phyloP scores from a whole-genome alignment of 2,113 vertebrate species.

The Myxocyprinus asiaticus region DNA sequence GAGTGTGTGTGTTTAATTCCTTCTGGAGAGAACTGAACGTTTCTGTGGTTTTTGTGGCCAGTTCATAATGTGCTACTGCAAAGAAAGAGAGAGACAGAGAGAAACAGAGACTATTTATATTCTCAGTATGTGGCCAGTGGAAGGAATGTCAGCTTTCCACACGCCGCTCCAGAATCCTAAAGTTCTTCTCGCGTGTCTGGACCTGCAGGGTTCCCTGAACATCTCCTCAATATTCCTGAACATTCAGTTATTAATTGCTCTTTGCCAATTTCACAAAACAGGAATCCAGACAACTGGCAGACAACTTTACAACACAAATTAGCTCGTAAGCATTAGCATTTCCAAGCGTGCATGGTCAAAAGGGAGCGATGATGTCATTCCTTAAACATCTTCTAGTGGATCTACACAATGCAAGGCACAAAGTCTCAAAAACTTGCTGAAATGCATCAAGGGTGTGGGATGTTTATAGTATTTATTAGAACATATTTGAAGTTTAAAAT shows the following conservation, averaged over 20 bases:
- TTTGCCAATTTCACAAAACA: slow-evolving; percentile 4
- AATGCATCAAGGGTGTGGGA: neutral
- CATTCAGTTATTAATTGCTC: slow-evolving; percentile 17
- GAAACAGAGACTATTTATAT: slow-evolving; percentile 26
- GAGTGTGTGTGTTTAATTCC: slow-evolving; percentile 10
- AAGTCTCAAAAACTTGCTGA: neutral
- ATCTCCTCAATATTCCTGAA: slow-evolving; percentile 20
- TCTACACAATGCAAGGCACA: too few species aligned
- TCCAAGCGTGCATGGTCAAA: slow-evolving; percentile 22
- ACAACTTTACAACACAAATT: neutral
- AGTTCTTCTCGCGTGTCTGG: slow-evolving; percentile 40
- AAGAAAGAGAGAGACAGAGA: slow-evolving; percentile 9
- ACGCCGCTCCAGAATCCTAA: slow-evolving; percentile 26
- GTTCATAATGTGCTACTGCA: slow-evolving; percentile 41
- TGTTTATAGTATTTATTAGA: too few species aligned
- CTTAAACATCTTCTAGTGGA: too few species aligned
- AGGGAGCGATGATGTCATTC: neutral
- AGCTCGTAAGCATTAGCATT: neutral
- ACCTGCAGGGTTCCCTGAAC: slow-evolving; percentile 33
- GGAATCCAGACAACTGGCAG: neutral
- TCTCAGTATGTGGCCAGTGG: slow-evolving; percentile 32
- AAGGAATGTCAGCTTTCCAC: slow-evolving; percentile 47
- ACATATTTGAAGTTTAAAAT: too few species aligned
- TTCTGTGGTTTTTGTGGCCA: slow-evolving; percentile 39
- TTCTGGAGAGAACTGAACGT: slow-evolving; percentile 39